These are phyloP conservation scores for Zosterops pallidus DNA, from an alignment of 2,113 vertebrate genomes.

Conservation along the genomic window DNA sequence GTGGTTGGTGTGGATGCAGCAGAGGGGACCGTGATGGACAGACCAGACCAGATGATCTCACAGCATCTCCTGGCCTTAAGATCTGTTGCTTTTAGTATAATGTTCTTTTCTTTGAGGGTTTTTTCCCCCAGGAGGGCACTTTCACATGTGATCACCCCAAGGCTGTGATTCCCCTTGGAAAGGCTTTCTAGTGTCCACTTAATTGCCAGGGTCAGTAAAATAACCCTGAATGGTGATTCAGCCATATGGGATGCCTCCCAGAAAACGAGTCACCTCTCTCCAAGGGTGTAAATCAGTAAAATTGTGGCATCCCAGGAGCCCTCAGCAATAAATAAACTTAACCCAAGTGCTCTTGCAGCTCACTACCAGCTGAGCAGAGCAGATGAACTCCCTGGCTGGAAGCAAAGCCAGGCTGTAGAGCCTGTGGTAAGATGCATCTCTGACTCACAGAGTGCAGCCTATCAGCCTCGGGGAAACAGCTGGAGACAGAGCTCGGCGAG, in stretches of 20 bases:
- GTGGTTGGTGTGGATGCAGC: neutral
- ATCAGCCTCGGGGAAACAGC: neutral
- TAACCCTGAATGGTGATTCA: neutral
- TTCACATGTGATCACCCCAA: neutral
- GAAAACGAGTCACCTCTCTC: neutral
- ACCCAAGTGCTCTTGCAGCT: neutral
- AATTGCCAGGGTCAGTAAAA: neutral
- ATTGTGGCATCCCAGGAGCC: neutral
- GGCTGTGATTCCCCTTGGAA: neutral
- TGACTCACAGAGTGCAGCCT: neutral
- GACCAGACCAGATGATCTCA: neutral
- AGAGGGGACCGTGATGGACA: neutral
- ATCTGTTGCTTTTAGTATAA: neutral
- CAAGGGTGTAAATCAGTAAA: neutral
- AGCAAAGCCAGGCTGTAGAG: neutral
- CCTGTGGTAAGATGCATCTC: neutral
- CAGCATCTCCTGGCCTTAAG: neutral
- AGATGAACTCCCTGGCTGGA: neutral
- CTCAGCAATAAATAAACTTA: slow-evolving; percentile 25
- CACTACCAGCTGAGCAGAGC: neutral
- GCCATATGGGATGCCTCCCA: neutral
- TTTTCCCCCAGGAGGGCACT: neutral
- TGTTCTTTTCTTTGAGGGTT: neutral
- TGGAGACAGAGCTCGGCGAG: neutral
- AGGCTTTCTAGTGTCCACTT: neutral